Evolutionary conservation across 2,797 vertebrate genomes (phyloP).

Genomic region (Salmo trutta): DNA sequence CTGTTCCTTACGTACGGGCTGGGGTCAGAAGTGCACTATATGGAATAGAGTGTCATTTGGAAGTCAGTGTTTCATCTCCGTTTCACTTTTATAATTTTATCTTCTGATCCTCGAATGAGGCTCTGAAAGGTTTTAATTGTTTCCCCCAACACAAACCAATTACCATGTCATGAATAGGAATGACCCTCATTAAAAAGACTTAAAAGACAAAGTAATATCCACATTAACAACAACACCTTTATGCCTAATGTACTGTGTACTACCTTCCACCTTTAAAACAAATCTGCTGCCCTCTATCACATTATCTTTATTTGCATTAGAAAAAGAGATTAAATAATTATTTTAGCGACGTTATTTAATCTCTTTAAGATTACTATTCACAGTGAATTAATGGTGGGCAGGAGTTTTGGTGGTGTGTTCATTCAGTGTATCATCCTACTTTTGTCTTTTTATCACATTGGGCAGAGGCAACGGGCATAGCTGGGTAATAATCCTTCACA

Average conservation of each 20-base stretch:
- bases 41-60: not conserved
- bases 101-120: not conserved
- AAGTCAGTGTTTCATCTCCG: not conserved
- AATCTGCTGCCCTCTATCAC: not conserved
- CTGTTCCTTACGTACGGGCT: too few relatives aligned
- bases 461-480: not conserved
- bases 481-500: not conserved
- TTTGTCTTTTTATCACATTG: not conserved
- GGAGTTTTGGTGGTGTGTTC: not conserved
- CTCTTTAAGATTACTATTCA: not conserved
- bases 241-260: not conserved
- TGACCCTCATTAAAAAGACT: not conserved
- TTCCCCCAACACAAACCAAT: slow-evolving; percentile 6
- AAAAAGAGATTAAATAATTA: not conserved
- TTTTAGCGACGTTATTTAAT: not conserved
- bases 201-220: not conserved
- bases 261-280: not conserved
- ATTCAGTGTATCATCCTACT: not conserved
- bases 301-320: not conserved
- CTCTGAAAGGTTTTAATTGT: not conserved
- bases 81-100: not conserved
- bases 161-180: not conserved
- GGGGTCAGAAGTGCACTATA: too few relatives aligned
- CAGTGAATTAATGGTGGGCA: not conserved
- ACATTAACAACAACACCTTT: not conserved